Conservation (phyloP, 2,113 vertebrate genomes). For the Pongo pygmaeus region DNA sequence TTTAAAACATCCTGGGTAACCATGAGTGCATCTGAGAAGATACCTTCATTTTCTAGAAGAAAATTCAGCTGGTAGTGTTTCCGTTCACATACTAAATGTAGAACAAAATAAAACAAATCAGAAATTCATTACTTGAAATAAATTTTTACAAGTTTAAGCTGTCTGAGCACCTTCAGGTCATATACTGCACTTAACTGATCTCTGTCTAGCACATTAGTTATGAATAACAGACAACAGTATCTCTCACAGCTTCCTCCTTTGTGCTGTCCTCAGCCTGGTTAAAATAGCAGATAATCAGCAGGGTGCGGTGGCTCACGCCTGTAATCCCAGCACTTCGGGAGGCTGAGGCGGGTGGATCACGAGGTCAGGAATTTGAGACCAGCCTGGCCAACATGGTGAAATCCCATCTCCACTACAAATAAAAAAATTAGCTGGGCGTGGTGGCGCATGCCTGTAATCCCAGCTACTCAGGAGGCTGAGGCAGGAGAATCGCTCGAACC, state of each 20-base stretch:
- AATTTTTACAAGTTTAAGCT: constrained; percentile 9
- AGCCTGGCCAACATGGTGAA: too few species aligned
- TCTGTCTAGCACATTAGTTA: background rate
- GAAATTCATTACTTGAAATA: constrained; percentile 71
- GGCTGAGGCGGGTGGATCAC: too few species aligned
- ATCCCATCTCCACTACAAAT: too few species aligned
- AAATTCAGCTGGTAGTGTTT: constrained; percentile 81
- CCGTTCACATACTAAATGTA: constrained; percentile 72
- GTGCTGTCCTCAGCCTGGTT: background rate
- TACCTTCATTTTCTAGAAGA: constrained; percentile 81
- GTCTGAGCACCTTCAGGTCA: constrained; percentile 61
- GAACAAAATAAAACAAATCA: constrained; percentile 70
- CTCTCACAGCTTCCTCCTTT: constrained; percentile 59
- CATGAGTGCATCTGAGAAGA: constrained; percentile 82
- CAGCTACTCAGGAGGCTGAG: too few species aligned
- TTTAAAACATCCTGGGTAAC: constrained; percentile 78
- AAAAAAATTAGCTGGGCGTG: too few species aligned
- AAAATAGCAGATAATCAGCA: constrained; percentile 11
- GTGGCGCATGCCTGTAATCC: too few species aligned
- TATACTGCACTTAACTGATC: background rate
- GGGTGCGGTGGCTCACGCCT: too few species aligned
- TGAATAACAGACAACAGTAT: background rate
- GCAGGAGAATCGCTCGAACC: too few species aligned
- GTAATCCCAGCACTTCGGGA: too few species aligned
- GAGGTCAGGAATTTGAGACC: too few species aligned